These are phyloP conservation scores for Ptilorrhoa leucosticta DNA, from an alignment of 2,113 vertebrate species.

Conservation along the genomic window DNA sequence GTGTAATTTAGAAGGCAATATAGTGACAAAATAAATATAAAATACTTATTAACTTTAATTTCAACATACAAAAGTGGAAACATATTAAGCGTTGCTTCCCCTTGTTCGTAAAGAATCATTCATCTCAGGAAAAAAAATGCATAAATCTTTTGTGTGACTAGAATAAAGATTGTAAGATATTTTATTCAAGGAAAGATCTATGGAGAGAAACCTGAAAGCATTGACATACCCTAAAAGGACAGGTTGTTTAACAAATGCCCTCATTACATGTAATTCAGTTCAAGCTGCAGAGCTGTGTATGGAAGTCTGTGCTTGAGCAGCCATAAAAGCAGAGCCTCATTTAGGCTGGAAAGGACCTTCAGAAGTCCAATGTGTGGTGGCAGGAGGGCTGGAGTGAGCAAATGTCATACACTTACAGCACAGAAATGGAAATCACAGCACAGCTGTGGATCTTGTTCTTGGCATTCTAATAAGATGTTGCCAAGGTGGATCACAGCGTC, in stretches of 20 bases:
- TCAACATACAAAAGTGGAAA: neutral
- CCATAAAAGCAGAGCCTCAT: neutral
- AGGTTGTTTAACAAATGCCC: neutral
- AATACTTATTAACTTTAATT: neutral
- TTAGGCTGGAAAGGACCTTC: neutral
- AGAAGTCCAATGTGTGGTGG: neutral
- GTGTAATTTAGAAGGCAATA: neutral
- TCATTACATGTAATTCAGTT: neutral
- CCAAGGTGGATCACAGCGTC: neutral
- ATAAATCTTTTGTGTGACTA: neutral
- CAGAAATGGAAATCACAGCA: neutral
- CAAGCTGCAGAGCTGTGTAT: neutral
- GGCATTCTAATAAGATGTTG: neutral
- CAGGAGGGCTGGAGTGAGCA: neutral
- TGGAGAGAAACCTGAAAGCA: neutral
- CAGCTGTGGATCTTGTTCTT: neutral
- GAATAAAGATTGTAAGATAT: neutral
- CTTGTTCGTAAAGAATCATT: neutral
- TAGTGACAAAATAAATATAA: neutral
- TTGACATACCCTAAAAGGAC: neutral
- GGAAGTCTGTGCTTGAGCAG: neutral
- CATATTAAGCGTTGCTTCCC: accelerated
- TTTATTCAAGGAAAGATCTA: neutral
- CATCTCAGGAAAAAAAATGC: neutral
- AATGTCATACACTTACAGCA: neutral